A percentile compares a stretch with the other conserved stretches of the same genome.
Conservation (phyloP, 2,888 invertebrate species). For the Zaprionus obscuricornis region DNA sequence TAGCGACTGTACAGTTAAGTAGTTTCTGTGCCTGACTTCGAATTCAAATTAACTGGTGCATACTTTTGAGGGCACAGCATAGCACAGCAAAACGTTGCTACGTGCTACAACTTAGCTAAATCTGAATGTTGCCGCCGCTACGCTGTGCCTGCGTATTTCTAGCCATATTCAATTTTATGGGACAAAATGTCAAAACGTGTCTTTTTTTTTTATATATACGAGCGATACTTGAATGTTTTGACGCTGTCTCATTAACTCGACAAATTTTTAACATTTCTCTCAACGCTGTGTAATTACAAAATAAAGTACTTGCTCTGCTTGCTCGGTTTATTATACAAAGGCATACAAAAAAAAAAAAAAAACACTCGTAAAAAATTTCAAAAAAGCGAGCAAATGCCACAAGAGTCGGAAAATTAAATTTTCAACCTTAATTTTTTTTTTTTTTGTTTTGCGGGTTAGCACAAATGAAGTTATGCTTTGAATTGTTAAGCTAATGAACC, state of each 20-base stretch:
- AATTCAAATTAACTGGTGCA: constrained; percentile 78
- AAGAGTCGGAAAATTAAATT: constrained; percentile 26
- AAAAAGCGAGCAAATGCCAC: constrained; percentile 33
- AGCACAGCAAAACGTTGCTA: constrained; percentile 60
- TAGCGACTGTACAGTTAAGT: constrained; percentile 40
- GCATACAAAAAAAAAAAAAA: constrained; percentile 24
- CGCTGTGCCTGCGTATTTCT: too few species aligned
- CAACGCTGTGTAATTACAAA: constrained; percentile 66
- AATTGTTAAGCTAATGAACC: constrained; percentile 42
- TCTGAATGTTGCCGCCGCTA: too few species aligned
- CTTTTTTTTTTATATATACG: constrained; percentile 44
- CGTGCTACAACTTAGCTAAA: constrained; percentile 44
- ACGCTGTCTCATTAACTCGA: constrained; percentile 66
- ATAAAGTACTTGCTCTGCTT: constrained; percentile 39
- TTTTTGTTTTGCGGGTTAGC: background rate
- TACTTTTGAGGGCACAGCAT: constrained; percentile 52
- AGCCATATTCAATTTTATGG: too few species aligned
- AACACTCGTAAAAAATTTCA: constrained; percentile 42
- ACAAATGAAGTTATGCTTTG: constrained; percentile 28
- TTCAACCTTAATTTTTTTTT: constrained; percentile 9
- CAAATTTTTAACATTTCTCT: constrained; percentile 61
- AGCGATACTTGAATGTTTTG: constrained; percentile 42
- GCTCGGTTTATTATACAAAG: too few species aligned
- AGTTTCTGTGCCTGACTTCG: constrained; percentile 59
- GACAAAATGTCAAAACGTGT: constrained; percentile 31